Conservation (phyloP, 2,888 invertebrate species). For the Girardia tigrina region DNA sequence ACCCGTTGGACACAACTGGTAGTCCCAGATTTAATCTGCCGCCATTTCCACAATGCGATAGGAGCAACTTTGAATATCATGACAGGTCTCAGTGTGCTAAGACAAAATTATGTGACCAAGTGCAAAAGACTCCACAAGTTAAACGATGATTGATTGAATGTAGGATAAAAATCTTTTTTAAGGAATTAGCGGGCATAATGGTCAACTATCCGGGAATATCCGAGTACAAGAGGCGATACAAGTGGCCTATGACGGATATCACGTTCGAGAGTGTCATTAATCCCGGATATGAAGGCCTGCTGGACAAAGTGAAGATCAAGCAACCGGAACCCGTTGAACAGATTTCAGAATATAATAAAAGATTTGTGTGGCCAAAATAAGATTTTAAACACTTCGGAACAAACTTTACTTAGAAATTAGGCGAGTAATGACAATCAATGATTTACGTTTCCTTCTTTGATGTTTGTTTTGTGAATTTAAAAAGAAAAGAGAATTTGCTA, state of each 20-base stretch:
- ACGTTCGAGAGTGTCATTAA: slow-evolving; percentile 24
- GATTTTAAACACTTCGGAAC: too few relatives aligned
- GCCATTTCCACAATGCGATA: not conserved
- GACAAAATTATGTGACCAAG: not conserved
- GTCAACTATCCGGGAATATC: slow-evolving; percentile 30
- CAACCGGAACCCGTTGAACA: slow-evolving; percentile 4
- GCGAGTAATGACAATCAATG: too few relatives aligned
- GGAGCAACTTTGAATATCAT: too few relatives aligned
- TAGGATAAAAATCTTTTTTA: too few relatives aligned
- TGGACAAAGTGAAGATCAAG: not conserved
- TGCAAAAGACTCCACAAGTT: not conserved
- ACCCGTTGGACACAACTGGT: not conserved
- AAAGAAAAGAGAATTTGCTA: too few relatives aligned
- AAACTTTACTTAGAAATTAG: too few relatives aligned
- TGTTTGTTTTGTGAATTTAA: too few relatives aligned
- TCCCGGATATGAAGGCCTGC: slow-evolving; percentile 28
- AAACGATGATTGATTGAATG: too few relatives aligned
- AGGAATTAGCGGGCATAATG: slow-evolving; percentile 31
- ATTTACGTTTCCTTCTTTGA: too few relatives aligned
- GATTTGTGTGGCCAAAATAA: slow-evolving; percentile 26
- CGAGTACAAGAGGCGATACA: slow-evolving; percentile 29
- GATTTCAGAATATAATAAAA: slow-evolving; percentile 27
- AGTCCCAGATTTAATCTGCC: not conserved
- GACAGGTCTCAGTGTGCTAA: too few relatives aligned
- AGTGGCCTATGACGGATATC: slow-evolving; percentile 7